A percentile compares a stretch with the other conserved stretches of the same genome.
Conservation (phyloP, 2,888 invertebrate species). For the Dolichopus griseipennis region DNA sequence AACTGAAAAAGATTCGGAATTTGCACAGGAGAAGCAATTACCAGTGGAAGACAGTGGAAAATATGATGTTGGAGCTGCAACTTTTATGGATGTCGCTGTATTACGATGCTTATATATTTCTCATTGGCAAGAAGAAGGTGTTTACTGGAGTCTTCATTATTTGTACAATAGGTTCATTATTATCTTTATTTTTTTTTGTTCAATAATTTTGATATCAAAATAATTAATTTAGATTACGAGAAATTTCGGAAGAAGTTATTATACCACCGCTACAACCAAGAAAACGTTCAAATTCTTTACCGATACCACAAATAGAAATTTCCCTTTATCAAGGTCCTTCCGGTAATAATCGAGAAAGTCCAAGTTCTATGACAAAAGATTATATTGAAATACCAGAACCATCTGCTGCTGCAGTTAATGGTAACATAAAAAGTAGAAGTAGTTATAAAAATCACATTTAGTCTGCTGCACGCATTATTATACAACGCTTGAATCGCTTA, state of each 20-base stretch:
- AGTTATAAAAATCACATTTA: not conserved
- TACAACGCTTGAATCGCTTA: not conserved
- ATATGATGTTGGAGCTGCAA: constrained; percentile 70
- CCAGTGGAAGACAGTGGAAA: constrained; percentile 31
- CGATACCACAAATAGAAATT: constrained; percentile 86
- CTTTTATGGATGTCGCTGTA: constrained; percentile 93
- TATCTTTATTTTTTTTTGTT: constrained; percentile 11
- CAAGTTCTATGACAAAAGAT: constrained; percentile 50
- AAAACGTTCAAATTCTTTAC: constrained; percentile 84
- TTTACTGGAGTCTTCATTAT: constrained; percentile 93
- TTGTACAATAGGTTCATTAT: constrained; percentile 67
- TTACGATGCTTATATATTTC: constrained; percentile 89
- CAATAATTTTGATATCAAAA: not conserved
- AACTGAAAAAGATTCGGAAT: constrained; percentile 58
- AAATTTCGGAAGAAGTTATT: constrained; percentile 72
- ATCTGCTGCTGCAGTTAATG: constrained; percentile 44
- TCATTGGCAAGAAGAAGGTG: constrained; percentile 97
- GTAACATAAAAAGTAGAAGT: constrained; percentile 22
- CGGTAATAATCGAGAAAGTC: constrained; percentile 42
- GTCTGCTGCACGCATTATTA: not conserved
- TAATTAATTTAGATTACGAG: constrained; percentile 58
- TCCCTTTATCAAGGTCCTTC: constrained; percentile 72
- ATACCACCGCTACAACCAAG: constrained; percentile 69
- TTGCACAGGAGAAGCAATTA: constrained; percentile 25
- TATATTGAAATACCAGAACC: constrained; percentile 72